Evolutionary conservation across 2,113 vertebrate species (phyloP).

Genomic region (Murina feae): DNA sequence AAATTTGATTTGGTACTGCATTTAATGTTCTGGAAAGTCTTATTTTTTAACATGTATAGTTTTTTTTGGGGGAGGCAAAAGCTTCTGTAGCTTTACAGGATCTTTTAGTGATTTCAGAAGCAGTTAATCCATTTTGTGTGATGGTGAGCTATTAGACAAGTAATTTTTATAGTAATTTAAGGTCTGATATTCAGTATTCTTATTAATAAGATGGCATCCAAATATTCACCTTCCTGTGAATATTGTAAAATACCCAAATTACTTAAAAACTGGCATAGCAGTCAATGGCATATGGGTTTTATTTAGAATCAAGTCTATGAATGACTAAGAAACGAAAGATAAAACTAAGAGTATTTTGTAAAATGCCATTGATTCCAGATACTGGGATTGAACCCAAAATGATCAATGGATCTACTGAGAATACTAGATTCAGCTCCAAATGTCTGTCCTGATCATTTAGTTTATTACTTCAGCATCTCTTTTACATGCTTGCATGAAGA

Average conservation of each 20-base stretch:
- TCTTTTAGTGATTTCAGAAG: not conserved
- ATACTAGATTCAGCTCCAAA: not conserved
- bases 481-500: slow-evolving; percentile 6
- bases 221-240: not conserved
- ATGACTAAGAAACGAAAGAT: slow-evolving; percentile 17
- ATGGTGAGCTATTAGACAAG: not conserved
- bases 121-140: not conserved
- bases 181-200: not conserved
- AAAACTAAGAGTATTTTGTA: slow-evolving; percentile 1
- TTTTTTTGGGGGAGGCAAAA: not conserved
- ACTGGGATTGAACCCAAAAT: not conserved
- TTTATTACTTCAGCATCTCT: not conserved
- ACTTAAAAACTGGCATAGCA: not conserved
- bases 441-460: not conserved
- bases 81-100: not conserved
- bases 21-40: not conserved
- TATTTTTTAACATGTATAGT: not conserved
- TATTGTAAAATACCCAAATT: not conserved
- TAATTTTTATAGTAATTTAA: slow-evolving; percentile 7
- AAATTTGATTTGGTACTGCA: not conserved
- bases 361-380: not conserved
- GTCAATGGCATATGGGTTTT: not conserved
- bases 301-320: slow-evolving; percentile 10
- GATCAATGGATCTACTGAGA: not conserved
- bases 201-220: not conserved